These are phyloP conservation scores for Ceryle rudis DNA, from an alignment of 2,797 vertebrate genomes.

Conservation along the genomic window DNA sequence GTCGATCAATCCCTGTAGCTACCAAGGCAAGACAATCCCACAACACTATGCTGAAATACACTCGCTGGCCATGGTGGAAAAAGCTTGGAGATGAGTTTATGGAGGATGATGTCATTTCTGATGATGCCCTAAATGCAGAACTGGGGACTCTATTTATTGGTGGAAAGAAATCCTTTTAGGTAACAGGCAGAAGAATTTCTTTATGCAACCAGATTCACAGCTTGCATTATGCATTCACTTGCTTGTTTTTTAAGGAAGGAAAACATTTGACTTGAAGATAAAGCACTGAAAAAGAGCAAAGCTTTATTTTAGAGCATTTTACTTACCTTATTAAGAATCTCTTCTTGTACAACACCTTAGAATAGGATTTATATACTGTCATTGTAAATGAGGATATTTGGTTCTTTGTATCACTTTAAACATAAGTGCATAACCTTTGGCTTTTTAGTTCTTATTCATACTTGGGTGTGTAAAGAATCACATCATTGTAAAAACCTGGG, in stretches of 20 bases:
- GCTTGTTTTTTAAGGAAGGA: neutral
- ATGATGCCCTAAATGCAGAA: constrained; percentile 80
- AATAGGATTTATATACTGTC: neutral
- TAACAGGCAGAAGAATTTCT: neutral
- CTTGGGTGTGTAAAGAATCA: neutral
- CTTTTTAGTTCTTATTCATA: neutral
- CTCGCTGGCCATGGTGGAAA: constrained; percentile 90
- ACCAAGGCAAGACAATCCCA: constrained; percentile 87
- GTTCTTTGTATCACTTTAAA: neutral
- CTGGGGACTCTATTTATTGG: constrained; percentile 84
- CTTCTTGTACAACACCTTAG: neutral
- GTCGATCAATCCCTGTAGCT: constrained; percentile 84
- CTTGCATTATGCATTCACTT: neutral
- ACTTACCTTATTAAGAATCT: neutral
- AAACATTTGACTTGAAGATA: neutral
- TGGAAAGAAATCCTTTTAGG: constrained; percentile 74
- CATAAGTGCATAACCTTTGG: neutral
- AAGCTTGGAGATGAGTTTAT: constrained; percentile 81
- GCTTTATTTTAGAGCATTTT: neutral
- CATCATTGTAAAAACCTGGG: neutral
- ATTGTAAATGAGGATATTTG: neutral
- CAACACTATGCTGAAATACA: constrained; percentile 82
- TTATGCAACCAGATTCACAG: neutral
- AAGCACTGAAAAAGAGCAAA: neutral
- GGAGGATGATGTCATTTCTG: constrained; percentile 69